Base-by-base conservation (phyloP, 1,140 invertebrate species). In the Pseudobourletiella spinata region DNA sequence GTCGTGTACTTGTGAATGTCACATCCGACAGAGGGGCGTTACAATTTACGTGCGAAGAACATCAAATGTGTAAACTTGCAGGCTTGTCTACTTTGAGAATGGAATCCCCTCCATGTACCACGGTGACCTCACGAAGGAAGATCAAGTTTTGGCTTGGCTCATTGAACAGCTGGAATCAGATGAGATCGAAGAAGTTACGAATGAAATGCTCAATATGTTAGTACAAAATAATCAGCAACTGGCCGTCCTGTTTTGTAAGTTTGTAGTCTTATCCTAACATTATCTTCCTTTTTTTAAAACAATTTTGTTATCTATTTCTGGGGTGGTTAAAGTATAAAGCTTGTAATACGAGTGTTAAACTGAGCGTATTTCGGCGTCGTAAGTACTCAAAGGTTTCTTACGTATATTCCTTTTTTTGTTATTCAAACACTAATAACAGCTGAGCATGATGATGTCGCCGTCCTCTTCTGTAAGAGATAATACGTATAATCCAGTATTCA, bases 151-250 rank as follows among this genome's bases (percentile, higher is more conserved):
- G 1, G 83, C 84, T 66, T 95, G 91, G 92, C 79, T 95, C 3
- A 84, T 86, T 67, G 81, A 89, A 66, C 89, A 93, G 74, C 80
- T 83, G 28, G 89, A 89, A 71, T 85, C 82, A 68, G 91, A 95
- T 75, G 88, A 94, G 78, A 95, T 95, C 71, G 91, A 95, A 78
- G 89, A 93, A 71, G 85, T 95, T 39, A 94, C 90, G 28, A 88
- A 93, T 75, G 90, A 94, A 78, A 94, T 95, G 91, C 79, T 95
- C 46, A 89, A 94, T 73, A 84, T 92, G 73, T 84, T 95, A 58
- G 87, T 95, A 70, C 83, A 85, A 57, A 91, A 91, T 79, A 89
- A 89, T 83, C 83, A 83, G 1, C 84, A 88, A 73, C 87, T 94
- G 66, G 89, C 66, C 16, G 66, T 64, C 11, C 29, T 67, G n/a